A percentile compares a stretch with the other conserved stretches of the same genome.
phyloP scores from a whole-genome alignment of 2,797 vertebrate genomes.

The Knipowitschia caucasica region DNA sequence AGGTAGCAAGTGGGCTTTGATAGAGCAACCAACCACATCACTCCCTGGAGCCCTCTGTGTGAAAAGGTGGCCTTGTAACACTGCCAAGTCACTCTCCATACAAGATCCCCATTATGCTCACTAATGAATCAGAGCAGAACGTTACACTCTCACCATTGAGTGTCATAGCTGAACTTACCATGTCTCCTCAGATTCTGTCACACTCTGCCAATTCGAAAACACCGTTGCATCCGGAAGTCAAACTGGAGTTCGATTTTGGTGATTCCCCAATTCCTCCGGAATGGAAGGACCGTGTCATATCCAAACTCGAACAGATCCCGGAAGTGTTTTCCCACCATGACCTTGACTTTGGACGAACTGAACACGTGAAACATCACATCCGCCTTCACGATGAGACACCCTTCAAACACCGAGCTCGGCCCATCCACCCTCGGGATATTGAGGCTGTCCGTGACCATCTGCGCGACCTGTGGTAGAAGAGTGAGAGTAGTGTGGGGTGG shows the following conservation, averaged over 20 bases:
- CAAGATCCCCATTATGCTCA: slow-evolving; percentile 13
- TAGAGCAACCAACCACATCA: slow-evolving; percentile 6
- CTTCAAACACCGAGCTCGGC: too few relatives aligned
- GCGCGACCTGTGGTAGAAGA: too few relatives aligned
- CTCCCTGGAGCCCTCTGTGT: slow-evolving; percentile 14
- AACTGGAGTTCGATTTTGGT: neutral
- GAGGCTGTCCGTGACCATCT: too few relatives aligned
- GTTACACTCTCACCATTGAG: slow-evolving; percentile 1
- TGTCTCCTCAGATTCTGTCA: neutral
- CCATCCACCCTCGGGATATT: too few relatives aligned
- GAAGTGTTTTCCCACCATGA: too few relatives aligned
- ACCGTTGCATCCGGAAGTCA: neutral
- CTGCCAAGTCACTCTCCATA: neutral
- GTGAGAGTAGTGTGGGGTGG: too few relatives aligned
- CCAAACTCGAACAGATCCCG: too few relatives aligned
- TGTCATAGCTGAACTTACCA: slow-evolving; percentile 15
- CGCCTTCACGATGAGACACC: too few relatives aligned
- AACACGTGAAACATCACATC: too few relatives aligned
- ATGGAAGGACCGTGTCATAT: too few relatives aligned
- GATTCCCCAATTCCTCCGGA: neutral
- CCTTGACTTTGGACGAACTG: too few relatives aligned
- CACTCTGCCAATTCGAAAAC: neutral
- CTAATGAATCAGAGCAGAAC: neutral
- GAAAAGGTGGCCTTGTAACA: slow-evolving; percentile 6
- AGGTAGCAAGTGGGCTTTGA: neutral